Percentiles rank a stretch among this genome's conserved stretches.
Evolutionary conservation across 92 coral and sea anemone genomes (phyloP).

Genomic region (Porites rus): DNA sequence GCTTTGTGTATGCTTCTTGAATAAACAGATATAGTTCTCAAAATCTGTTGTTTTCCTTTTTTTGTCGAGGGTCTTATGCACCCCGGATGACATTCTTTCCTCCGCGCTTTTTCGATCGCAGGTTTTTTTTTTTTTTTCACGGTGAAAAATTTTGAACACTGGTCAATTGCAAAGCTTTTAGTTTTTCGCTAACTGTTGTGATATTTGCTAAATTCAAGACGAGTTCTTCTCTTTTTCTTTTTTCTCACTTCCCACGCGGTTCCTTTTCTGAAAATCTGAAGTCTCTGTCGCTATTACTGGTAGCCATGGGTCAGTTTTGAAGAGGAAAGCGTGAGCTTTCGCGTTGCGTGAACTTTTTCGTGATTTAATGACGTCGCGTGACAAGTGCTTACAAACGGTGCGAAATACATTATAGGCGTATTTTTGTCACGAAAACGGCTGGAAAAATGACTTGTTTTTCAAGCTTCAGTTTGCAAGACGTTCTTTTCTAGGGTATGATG

Average conservation of each 20-base stretch:
- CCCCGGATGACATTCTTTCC: too few relatives aligned
- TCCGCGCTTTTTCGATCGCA: too few relatives aligned
- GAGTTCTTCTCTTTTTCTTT: background rate
- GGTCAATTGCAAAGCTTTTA: too few relatives aligned
- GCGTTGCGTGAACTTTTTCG: constrained; percentile 42
- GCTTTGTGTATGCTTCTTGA: too few relatives aligned
- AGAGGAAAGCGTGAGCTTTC: constrained; percentile 11
- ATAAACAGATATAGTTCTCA: too few relatives aligned
- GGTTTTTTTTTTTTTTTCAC: too few relatives aligned
- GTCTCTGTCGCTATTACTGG: background rate
- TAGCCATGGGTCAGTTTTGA: background rate
- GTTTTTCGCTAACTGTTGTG: too few relatives aligned
- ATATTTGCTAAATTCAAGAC: background rate
- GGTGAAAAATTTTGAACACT: too few relatives aligned
- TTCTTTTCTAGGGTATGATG: background rate
- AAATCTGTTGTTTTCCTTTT: too few relatives aligned
- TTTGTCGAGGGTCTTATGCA: too few relatives aligned
- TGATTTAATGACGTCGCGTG: constrained; percentile 38
- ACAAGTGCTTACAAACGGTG: constrained; percentile 17
- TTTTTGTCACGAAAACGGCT: background rate
- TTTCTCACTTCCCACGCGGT: background rate
- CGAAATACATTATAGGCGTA: background rate
- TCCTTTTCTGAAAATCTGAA: background rate
- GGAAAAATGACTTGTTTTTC: background rate
- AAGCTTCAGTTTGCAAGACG: too few relatives aligned